Evolutionary conservation across 2,113 vertebrate species (phyloP).

Genomic region (Saccopteryx leptura): DNA sequence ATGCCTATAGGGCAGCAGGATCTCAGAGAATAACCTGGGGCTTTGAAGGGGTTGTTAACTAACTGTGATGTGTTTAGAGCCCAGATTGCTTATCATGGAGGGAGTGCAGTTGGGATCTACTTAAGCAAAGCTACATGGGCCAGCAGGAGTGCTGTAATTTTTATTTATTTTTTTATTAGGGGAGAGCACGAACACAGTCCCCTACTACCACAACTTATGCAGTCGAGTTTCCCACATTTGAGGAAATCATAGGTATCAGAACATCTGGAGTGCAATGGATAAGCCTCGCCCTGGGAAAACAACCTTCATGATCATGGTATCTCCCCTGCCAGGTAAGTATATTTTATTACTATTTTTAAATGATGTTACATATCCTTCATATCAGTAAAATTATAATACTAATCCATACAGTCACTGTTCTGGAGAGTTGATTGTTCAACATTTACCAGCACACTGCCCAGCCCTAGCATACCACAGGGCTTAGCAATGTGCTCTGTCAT

Average conservation of each 20-base stretch:
- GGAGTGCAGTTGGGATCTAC: background rate
- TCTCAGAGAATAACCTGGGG: background rate
- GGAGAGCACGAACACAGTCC: too few species aligned
- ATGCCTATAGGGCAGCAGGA: background rate
- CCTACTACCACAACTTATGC: too few species aligned
- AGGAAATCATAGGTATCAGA: too few species aligned
- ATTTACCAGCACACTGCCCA: background rate
- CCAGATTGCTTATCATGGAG: background rate
- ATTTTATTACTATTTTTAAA: background rate
- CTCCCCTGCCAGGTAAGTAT: too few species aligned
- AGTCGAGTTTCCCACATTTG: too few species aligned
- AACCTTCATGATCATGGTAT: too few species aligned
- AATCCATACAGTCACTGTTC: background rate
- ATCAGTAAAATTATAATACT: background rate
- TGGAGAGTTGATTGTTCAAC: background rate
- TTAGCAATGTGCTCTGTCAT: background rate
- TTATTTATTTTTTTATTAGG: background rate
- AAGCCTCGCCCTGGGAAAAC: too few species aligned
- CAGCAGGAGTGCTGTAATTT: background rate
- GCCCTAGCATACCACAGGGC: background rate
- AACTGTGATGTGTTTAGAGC: background rate
- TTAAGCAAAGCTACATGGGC: background rate
- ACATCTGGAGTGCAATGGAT: too few species aligned
- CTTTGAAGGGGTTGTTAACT: background rate
- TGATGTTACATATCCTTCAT: background rate